phyloP scores from a whole-genome alignment of 2,113 vertebrate genomes.

The Brachyistius frenatus region DNA sequence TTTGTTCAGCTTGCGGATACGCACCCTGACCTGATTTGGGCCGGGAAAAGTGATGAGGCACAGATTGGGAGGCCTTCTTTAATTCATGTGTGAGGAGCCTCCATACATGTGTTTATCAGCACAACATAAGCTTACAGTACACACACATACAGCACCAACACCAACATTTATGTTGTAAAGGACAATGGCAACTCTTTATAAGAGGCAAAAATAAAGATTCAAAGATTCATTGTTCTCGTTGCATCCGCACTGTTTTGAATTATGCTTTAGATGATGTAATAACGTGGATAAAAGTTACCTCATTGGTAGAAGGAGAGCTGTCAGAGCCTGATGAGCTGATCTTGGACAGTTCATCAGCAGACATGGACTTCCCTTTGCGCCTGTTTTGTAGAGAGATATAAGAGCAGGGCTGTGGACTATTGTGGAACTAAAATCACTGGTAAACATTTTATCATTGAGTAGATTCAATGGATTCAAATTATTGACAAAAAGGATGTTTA shows the following conservation, averaged over 20 bases:
- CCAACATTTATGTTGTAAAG: background rate
- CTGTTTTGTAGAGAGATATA: constrained; percentile 49
- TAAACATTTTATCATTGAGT: too few species aligned
- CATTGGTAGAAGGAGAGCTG: constrained; percentile 55
- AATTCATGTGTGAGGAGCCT: constrained; percentile 6
- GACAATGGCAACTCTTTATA: background rate
- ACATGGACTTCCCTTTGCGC: constrained; percentile 76
- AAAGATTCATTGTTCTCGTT: background rate
- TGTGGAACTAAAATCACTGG: background rate
- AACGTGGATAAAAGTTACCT: constrained; percentile 69
- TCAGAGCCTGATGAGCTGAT: constrained; percentile 79
- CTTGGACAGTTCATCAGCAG: constrained; percentile 77
- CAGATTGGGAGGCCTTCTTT: constrained; percentile 22
- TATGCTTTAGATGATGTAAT: background rate
- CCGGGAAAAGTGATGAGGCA: constrained; percentile 69
- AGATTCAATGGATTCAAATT: too few species aligned
- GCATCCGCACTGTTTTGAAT: background rate
- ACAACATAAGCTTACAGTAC: background rate
- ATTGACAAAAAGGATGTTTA: too few species aligned
- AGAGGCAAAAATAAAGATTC: background rate
- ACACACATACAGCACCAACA: constrained; percentile 18
- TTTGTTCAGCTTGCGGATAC: constrained; percentile 60
- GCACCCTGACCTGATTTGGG: constrained; percentile 73
- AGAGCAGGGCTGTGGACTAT: background rate
- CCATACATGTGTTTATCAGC: constrained; percentile 10